These are phyloP conservation scores for Acipenser transmontanus DNA, from an alignment of 2,797 vertebrate genomes.

Conservation along the genomic window DNA sequence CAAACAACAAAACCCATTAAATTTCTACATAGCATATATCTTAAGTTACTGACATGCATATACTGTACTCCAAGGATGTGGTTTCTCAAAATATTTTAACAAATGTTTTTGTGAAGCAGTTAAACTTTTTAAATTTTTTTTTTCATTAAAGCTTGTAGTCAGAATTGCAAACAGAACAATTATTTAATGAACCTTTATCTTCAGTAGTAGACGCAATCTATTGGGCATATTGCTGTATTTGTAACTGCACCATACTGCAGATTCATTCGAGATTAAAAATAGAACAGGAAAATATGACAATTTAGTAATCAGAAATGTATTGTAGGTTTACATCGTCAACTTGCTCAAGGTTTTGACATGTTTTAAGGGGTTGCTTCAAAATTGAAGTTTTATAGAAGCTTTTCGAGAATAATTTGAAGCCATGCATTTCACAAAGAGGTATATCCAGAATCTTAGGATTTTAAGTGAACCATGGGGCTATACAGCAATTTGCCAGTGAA, in stretches of 20 bases:
- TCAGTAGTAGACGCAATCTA: too few relatives aligned
- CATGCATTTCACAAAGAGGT: too few relatives aligned
- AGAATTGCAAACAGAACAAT: conserved; percentile 31
- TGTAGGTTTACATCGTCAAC: too few relatives aligned
- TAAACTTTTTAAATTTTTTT: not conserved
- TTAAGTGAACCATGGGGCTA: too few relatives aligned
- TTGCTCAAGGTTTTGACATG: too few relatives aligned
- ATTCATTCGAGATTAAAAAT: conserved; percentile 13
- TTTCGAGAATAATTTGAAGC: too few relatives aligned
- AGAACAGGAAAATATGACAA: conserved; percentile 1
- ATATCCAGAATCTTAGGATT: too few relatives aligned
- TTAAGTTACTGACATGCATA: conserved; percentile 42
- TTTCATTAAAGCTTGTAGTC: conserved; percentile 31
- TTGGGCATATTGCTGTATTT: too few relatives aligned
- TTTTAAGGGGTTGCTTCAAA: too few relatives aligned
- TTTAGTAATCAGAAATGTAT: not conserved
- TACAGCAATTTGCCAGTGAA: too few relatives aligned
- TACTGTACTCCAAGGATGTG: conserved; percentile 25
- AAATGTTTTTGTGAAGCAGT: conserved; percentile 26
- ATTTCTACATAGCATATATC: conserved; percentile 31
- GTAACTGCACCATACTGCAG: conserved; percentile 10
- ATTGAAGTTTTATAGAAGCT: too few relatives aligned
- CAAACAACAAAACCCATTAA: conserved; percentile 9
- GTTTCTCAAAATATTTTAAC: not conserved
- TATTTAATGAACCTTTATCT: too few relatives aligned